A percentile compares a stretch with the other conserved stretches of the same genome.
phyloP scores from a whole-genome alignment of 2,888 invertebrate genomes.

The Agelastica alni region DNA sequence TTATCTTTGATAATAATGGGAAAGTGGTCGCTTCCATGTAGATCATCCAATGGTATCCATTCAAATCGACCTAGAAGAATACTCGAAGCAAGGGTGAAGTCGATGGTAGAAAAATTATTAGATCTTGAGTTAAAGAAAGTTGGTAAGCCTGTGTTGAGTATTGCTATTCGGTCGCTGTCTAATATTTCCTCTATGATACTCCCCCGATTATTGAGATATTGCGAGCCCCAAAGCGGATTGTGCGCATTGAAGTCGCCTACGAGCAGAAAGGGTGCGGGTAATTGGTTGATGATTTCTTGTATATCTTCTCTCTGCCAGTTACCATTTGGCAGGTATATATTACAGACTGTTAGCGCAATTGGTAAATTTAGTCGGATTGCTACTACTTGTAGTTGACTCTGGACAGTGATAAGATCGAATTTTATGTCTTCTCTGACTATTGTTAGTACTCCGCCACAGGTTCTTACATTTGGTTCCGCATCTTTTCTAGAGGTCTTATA shows the following conservation, averaged over 20 bases:
- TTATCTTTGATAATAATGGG: too few relatives aligned
- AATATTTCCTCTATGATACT: too few relatives aligned
- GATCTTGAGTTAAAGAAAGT: too few relatives aligned
- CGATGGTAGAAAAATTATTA: too few relatives aligned
- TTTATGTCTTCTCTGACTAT: not conserved
- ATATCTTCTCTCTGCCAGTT: not conserved
- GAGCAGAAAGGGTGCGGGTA: conserved; percentile 1
- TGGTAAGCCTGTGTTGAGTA: too few relatives aligned
- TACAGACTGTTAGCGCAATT: not conserved
- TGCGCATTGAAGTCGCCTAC: conserved; percentile 9
- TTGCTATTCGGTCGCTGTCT: too few relatives aligned
- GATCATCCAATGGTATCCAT: too few relatives aligned
- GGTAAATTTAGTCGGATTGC: not conserved
- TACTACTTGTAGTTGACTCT: not conserved
- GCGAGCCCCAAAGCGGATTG: conserved; percentile 11
- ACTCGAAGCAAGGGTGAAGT: too few relatives aligned
- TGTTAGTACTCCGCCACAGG: not conserved
- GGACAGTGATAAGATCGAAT: not conserved
- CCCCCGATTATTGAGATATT: too few relatives aligned
- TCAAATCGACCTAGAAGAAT: too few relatives aligned
- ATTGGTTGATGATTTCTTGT: not conserved
- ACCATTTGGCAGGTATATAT: not conserved
- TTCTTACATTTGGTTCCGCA: not conserved
- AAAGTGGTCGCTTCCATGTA: too few relatives aligned
- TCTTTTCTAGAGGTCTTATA: not conserved